Base-by-base conservation (phyloP, 2,113 vertebrate genomes). In the Aix galericulata region DNA sequence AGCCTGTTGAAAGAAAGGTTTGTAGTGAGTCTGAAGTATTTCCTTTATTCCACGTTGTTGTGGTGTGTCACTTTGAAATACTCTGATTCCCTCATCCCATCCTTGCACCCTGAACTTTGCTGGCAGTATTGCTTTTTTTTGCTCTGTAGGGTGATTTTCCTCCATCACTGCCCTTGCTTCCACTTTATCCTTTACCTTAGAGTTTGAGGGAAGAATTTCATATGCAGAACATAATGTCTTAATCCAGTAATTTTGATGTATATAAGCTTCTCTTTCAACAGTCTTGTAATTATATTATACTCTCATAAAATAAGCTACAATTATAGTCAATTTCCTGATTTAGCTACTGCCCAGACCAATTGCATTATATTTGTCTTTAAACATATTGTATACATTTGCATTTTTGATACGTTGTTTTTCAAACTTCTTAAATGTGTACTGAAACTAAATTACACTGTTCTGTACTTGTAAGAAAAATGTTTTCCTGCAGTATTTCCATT, bases 301-400 rank as follows among this genome's bases (percentile, higher is more conserved):
- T 66, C 67, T 87, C 55, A 95, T 91, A 84, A 94, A 94, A 91
- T 50, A 92, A 93, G 82, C 48, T 79, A 82, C 67, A 91, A 82
- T 84, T 93, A 93, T 36, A 93, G 86, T 76, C 74, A 73, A 92
- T 96, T 95, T 95, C 92, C 92, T 91, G 91, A 76, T 91, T 93
- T 82, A 96, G 90, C 80, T 94, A 38, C 82, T 84, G 36, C 44
- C 60, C 74, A 84, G 58, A 69, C 58, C 80, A 91, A 76, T 25
- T 73, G 48, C 62, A 90, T 95, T 91, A 62, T 64, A 79, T 89
- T 84, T 91, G 20, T 46, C 77, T 89, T 93, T 87, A 91, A 92
- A 96, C 20, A 73, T 92, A 91, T 55, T 84, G 90, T 92, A 89
- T 85, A 82, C 18, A 69, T 92, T 95, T 87, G 67, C 74, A 89